Base-by-base conservation (phyloP, 2,888 invertebrate genomes). In the Pollenia labialis region DNA sequence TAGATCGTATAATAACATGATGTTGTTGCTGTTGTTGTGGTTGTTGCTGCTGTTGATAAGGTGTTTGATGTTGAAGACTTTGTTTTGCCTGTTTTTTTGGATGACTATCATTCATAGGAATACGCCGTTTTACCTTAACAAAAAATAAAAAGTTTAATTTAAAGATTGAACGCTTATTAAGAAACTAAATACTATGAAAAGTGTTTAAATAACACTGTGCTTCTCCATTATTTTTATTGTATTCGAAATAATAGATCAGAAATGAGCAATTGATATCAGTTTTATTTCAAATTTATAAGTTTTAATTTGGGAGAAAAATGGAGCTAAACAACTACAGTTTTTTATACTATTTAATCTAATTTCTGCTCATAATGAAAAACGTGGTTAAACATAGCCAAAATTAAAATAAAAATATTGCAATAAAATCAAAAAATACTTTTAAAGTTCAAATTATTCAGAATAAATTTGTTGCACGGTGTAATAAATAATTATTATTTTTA, bases 101-200 rank as follows among this genome's bases (percentile, higher is more conserved):
- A 89, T 94, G 94, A 81, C 90, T 90, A 44, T 92, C 92, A 66
- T 85, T 86, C 93, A 96, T 94, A 91, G 97, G 96, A 92, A 97
- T 95, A 94, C 97, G 96, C 94, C 97, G 95, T 95, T 97, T 97
- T 90, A 97, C 97, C 93, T 97, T 48, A 11, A 81, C 50, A 64
- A 46, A 16, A 64, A 50, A 60, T n/a, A 75, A 16, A 12, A 46
- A 14, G 9, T 4, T 12, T 46, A 44, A 11, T 46, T 64, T 18
- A 18, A 18, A 54, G 10, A 54, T 9, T 12, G n/a, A 52, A 54
- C 10, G 9, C 18, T 54, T 54, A 1, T 32, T 32, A 32, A 32
- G 6, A 32, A 32, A 32, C 4, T 32, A 23, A 23, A 23, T 23
- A 32, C 32, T 6, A 32, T 32, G 32, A 32, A 32, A 4, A 32